Base-by-base conservation (phyloP, 2,797 vertebrate species). In the Psittacula echo region DNA sequence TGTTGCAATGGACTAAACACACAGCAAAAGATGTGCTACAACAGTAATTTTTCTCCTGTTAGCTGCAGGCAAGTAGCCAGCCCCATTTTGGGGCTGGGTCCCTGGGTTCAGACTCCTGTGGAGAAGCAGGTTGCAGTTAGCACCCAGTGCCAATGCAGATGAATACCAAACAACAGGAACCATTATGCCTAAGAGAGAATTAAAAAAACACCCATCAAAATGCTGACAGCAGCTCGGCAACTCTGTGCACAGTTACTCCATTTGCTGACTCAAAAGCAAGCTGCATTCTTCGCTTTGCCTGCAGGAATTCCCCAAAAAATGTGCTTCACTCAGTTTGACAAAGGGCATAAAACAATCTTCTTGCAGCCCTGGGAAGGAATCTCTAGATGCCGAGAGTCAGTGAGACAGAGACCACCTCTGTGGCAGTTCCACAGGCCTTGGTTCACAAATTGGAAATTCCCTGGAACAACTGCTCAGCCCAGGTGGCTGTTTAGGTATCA, bases 301-400 rank as follows among this genome's bases (percentile, higher is more conserved):
- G 71, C 75, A 92, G 70, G 85, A 95, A 95, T 84, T 76, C 64
- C 67, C 74, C 39, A 44, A 78, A 91, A 89, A 81, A 86, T 20
- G 42, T 8, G 23, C 54, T 93, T 60, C 19, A 2, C 32, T 80
- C 53, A 32, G 44, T 66, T 44, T 64, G 62, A 47, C 73, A 87
- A 91, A 75, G 30, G 53, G 51, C 24, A n/a, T 16, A 67, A 65
- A n/a, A 45, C 45, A 60, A 48, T 56, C 56, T 65, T 45, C 53
- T 76, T 16, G 15, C 34, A 72, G 54, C 29, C 61, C 50, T n/a
- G 62, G 37, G 66, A 89, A 72, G 73, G 60, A 56, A 66, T 42
- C 64, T 78, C 62, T 42, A 0, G 0, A 18, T 42, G 60, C 34
- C 39, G 62, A 73, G 61, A 70, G 41, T n/a, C 83, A 76, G 10